Evolutionary conservation across 2,113 vertebrate species (phyloP).

Genomic region (Lagenorhynchus albirostris): DNA sequence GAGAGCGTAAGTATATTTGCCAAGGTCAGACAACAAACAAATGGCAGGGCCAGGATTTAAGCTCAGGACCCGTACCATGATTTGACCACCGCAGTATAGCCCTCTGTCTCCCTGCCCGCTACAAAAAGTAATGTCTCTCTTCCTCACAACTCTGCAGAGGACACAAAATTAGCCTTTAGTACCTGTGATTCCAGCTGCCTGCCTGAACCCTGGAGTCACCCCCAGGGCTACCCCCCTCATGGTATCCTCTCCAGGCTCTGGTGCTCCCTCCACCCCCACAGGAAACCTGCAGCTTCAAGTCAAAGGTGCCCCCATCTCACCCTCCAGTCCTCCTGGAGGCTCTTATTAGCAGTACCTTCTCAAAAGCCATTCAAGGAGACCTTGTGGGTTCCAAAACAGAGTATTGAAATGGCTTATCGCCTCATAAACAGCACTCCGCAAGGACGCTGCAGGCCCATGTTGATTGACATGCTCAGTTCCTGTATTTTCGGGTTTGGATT

Average conservation of each 20-base stretch:
- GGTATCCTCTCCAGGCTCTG: not conserved
- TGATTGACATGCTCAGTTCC: not conserved
- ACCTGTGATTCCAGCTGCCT: not conserved
- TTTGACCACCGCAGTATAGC: not conserved
- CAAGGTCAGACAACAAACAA: not conserved
- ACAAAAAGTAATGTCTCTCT: not conserved
- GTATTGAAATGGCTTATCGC: constrained; percentile 22
- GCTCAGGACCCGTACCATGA: not conserved
- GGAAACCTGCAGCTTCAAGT: not conserved
- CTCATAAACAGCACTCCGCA: constrained; percentile 31
- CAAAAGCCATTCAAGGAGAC: constrained; percentile 4
- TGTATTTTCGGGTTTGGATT: constrained; percentile 50
- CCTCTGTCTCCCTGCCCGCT: not conserved
- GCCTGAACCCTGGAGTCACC: not conserved
- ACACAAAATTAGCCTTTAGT: not conserved
- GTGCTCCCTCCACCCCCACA: not conserved
- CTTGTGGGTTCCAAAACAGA: not conserved
- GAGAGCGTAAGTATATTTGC: not conserved
- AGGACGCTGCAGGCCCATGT: not conserved
- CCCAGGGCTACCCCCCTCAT: not conserved
- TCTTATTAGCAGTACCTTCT: not conserved
- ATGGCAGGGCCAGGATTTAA: not conserved
- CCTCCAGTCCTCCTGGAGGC: not conserved
- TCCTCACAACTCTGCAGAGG: not conserved
- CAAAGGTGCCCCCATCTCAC: not conserved